A percentile compares a stretch with the other conserved stretches of the same genome.
Conservation (phyloP, 1,140 invertebrate species). For the Archivesica marissinica region DNA sequence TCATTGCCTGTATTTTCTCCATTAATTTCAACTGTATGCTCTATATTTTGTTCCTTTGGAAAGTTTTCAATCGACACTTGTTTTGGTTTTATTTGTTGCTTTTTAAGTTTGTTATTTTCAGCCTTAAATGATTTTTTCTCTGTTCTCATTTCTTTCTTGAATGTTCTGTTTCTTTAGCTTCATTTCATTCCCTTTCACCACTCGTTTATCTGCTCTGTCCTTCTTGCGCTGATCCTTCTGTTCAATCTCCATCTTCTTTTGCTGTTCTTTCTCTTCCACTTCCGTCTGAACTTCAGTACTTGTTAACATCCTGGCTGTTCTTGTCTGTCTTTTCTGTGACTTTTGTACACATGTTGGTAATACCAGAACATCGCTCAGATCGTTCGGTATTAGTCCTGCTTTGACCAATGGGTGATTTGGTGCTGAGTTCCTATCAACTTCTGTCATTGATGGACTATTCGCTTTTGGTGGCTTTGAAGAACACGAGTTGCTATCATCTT, state of each 20-base stretch:
- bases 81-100: neutral
- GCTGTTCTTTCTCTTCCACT: conserved; percentile 27
- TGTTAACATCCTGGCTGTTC: conserved; percentile 17
- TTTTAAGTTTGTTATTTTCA: neutral
- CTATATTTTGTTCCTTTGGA: neutral
- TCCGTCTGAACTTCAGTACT: conserved; percentile 24
- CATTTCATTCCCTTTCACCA: neutral
- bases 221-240: conserved; percentile 17
- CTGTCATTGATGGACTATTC: neutral
- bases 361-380: too few relatives aligned
- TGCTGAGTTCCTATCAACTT: neutral
- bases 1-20: neutral
- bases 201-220: conserved; percentile 5
- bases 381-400: conserved; percentile 44
- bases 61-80: too few relatives aligned
- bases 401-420: neutral
- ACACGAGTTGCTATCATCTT: too few relatives aligned
- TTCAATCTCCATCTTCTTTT: neutral
- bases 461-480: neutral
- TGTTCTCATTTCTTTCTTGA: conserved; percentile 10
- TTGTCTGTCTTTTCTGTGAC: neutral
- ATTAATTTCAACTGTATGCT: neutral
- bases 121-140: neutral
- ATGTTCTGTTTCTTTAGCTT: conserved; percentile 5
- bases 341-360: conserved; percentile 1